Evolutionary conservation across 37 sponge, comb jelly and placozoan genomes (phyloP), one percentile per base, ranked within the genome.

Genomic region (Haliclona indistincta): DNA sequence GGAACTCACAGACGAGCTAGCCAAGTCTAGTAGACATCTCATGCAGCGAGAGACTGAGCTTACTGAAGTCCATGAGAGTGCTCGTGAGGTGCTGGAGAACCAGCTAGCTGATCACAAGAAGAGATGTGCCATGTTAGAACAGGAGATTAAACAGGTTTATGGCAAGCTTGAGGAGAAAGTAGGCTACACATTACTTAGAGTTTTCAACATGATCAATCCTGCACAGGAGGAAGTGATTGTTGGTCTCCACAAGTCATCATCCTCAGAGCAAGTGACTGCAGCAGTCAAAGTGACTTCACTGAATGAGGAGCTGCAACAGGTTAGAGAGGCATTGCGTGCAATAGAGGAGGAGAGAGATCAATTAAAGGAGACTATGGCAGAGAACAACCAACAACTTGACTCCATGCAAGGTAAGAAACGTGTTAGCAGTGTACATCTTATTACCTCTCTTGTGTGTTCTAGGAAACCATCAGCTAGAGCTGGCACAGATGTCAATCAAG

Each of bases 391-490:
- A 6, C 29, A 56, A 29, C 58, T 56, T 3, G 58, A 56, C 4
- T 3, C 58, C 7, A 56, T 56, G 25, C 58, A 56, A 6, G 58
- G 58, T 56, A 56, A 4, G 7, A 4, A 8, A 4, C 58, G 4
- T 25, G 2, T 30, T 25, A 6, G 29, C 25, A 30, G 4, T 6
- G 29, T 6, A 6, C 29, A 25, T 56, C 29, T 56, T 3, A n/a
- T 56, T 56, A 10, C 6, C 5, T 25, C 29, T 25, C 29, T 56
- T 35, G 3, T 32, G 66, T 64, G n/a, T 11, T 22, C 8, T 25
- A 73, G 82, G 74, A 25, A 30, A 64, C 73, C 82, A 81, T 23
- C 74, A 81, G 67, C 56, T 73, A 44, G 82, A 81, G 74, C n/a
- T 2, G 10, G 74, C 67, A 1, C 67, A 64, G 22, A 66, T 66